Percentiles rank a stretch among this genome's conserved stretches.
Evolutionary conservation across 2,888 invertebrate species (phyloP).

Genomic region (Cheilosia pagana): DNA sequence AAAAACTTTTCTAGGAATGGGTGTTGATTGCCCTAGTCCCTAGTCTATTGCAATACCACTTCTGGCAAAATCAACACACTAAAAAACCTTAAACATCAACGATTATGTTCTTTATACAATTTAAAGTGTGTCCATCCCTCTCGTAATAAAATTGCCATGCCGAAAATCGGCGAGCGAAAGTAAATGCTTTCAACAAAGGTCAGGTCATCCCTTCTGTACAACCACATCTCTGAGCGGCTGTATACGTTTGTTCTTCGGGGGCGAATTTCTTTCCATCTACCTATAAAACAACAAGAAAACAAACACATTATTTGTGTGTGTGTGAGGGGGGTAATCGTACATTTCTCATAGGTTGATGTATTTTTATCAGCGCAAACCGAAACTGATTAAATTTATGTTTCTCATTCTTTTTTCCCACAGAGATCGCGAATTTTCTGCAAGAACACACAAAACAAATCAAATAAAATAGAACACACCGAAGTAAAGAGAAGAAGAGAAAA

Average conservation of each 20-base stretch:
- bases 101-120: no score
- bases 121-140: no score
- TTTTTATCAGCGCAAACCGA: conserved; percentile 66
- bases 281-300: conserved; percentile 12
- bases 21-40: no score
- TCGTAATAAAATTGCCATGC: no score
- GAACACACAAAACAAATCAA: not conserved
- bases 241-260: conserved; percentile 17
- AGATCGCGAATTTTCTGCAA: conserved; percentile 59
- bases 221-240: conserved; percentile 22
- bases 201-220: not conserved
- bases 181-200: no score
- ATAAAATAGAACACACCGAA: conserved; percentile 1
- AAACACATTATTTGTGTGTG: conserved; percentile 33
- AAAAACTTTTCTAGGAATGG: no score
- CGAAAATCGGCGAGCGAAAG: no score
- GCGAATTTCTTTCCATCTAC: not conserved
- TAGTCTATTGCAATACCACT: no score
- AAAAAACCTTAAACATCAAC: no score
- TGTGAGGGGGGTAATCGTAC: conserved; percentile 50
- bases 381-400: conserved; percentile 64
- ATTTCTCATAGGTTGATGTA: conserved; percentile 56
- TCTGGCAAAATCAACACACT: no score
- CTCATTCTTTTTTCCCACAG: conserved; percentile 41
- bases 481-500: not conserved